Conservation (phyloP, 2,888 invertebrate species). For the Amaurobius ferox region DNA sequence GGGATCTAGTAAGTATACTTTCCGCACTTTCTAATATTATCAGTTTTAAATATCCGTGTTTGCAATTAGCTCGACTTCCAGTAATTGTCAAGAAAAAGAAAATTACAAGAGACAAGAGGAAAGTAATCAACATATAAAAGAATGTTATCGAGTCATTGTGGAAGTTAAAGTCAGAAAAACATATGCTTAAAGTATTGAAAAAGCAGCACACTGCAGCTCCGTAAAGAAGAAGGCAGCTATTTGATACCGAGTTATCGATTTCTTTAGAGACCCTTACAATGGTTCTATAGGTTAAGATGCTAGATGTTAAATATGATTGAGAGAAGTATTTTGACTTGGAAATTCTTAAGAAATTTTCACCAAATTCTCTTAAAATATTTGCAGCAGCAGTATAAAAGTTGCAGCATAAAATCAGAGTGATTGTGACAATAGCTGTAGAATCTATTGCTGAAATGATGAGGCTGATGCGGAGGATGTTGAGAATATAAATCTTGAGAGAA, state of each 20-base stretch:
- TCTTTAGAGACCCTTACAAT: not conserved
- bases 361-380: not conserved
- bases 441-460: not conserved
- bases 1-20: not conserved
- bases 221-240: slow-evolving; percentile 22
- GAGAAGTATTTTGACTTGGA: not conserved
- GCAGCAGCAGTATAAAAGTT: slow-evolving; percentile 19
- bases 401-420: slow-evolving; percentile 24
- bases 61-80: slow-evolving; percentile 12
- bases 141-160: not conserved
- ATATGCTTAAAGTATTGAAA: slow-evolving; percentile 21
- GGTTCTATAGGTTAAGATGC: slow-evolving; percentile 21
- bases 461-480: not conserved
- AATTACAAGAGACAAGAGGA: slow-evolving; percentile 20
- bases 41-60: slow-evolving; percentile 4
- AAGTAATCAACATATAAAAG: slow-evolving; percentile 6
- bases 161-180: not conserved
- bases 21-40: slow-evolving; percentile 13
- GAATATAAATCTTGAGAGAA: not conserved
- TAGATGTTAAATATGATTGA: not conserved
- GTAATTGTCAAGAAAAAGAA: slow-evolving; percentile 18
- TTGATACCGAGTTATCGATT: slow-evolving; percentile 12
- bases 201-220: slow-evolving; percentile 24
- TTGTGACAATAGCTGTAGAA: not conserved
- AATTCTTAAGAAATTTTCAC: not conserved